Percentiles rank a stretch among this genome's conserved stretches.
Conservation (phyloP, 2,888 invertebrate species). For the Eumacrocentrus americanus region DNA sequence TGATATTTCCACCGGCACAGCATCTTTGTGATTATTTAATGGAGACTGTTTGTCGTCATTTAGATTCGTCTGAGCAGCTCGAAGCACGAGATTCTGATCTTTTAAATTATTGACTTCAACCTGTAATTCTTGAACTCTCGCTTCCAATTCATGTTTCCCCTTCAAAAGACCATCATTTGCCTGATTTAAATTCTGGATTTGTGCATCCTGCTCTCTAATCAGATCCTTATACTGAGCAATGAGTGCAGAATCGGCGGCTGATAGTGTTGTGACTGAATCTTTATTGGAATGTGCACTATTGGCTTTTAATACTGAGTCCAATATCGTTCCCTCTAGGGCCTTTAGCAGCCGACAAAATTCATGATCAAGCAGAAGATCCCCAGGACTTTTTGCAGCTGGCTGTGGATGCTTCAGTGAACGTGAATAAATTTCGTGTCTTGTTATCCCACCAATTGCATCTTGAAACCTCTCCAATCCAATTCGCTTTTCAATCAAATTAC, state of each 20-base stretch:
- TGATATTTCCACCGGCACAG: too few species aligned
- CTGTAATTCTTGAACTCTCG: conserved; percentile 69
- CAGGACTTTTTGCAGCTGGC: conserved; percentile 74
- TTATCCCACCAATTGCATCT: conserved; percentile 83
- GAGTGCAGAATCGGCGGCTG: conserved; percentile 50
- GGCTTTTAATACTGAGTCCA: conserved; percentile 63
- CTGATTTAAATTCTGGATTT: conserved; percentile 65
- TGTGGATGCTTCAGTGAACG: conserved; percentile 94
- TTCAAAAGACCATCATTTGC: conserved; percentile 43
- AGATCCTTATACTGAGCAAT: conserved; percentile 86
- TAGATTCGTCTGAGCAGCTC: conserved; percentile 65
- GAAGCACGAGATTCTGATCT: conserved; percentile 86
- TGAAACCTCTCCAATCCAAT: conserved; percentile 89
- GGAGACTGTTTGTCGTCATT: conserved; percentile 37
- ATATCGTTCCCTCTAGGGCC: conserved; percentile 70
- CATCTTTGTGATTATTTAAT: conserved; percentile 34
- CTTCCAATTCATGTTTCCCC: conserved; percentile 52
- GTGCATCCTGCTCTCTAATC: conserved; percentile 86
- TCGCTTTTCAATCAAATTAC: conserved; percentile 84
- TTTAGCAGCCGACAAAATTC: conserved; percentile 95
- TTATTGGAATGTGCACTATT: conserved; percentile 44
- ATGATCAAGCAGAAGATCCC: conserved; percentile 88
- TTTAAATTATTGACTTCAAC: conserved; percentile 76
- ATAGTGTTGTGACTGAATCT: conserved; percentile 44
- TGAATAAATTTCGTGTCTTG: conserved; percentile 89